These are phyloP conservation scores for Koerneria pararmatus DNA, from an alignment of 2,888 invertebrate species.

Conservation along the genomic window DNA sequence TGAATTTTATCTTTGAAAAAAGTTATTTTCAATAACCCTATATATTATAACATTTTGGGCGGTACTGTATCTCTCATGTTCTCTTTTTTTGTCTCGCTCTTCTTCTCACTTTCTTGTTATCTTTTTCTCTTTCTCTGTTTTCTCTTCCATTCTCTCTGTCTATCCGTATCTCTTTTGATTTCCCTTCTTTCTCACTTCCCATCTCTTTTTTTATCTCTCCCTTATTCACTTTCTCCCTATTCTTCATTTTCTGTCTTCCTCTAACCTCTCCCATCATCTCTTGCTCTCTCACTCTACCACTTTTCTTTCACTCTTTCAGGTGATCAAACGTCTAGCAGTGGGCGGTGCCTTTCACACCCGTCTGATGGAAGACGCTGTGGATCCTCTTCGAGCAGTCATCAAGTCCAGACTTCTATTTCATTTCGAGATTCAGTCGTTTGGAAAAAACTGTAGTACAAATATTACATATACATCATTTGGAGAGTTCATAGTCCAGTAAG, in stretches of 20 bases:
- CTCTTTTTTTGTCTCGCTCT: too few species aligned
- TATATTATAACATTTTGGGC: too few species aligned
- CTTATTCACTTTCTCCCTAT: background rate
- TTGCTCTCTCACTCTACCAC: background rate
- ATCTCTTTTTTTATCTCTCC: background rate
- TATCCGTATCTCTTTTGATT: too few species aligned
- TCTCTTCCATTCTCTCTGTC: too few species aligned
- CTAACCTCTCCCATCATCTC: background rate
- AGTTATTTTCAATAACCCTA: too few species aligned
- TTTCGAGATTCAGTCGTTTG: background rate
- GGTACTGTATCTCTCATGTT: too few species aligned
- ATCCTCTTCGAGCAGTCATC: conserved; percentile 27
- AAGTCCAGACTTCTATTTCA: background rate
- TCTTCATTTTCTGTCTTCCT: background rate
- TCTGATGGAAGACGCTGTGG: conserved; percentile 47
- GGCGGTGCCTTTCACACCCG: conserved; percentile 55
- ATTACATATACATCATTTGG: background rate
- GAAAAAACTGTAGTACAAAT: background rate
- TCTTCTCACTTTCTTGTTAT: too few species aligned
- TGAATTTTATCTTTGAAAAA: too few species aligned
- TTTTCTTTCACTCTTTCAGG: conserved; percentile 27
- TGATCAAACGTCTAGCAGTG: conserved; percentile 50
- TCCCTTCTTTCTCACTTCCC: too few species aligned
- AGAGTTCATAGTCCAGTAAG: too few species aligned
- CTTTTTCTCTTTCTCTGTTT: too few species aligned